These are phyloP conservation scores for Odontothrips loti DNA, from an alignment of 2,888 invertebrate genomes.

Conservation along the genomic window DNA sequence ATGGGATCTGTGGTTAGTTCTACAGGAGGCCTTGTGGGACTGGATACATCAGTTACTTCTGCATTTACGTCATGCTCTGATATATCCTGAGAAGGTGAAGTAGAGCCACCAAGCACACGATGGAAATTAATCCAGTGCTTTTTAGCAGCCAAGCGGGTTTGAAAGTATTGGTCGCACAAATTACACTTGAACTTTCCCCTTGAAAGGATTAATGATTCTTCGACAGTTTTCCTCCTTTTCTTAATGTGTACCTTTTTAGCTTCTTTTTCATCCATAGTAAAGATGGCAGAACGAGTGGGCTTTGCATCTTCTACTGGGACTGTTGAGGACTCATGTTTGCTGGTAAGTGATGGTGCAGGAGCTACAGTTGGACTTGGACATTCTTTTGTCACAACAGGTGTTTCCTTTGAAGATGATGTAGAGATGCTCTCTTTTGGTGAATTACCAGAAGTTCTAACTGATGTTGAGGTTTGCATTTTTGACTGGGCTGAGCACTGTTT, in stretches of 20 bases:
- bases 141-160: not conserved
- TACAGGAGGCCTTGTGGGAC: not conserved
- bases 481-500: not conserved
- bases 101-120: not conserved
- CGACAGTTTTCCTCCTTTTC: not conserved
- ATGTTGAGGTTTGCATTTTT: not conserved
- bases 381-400: not conserved
- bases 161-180: not conserved
- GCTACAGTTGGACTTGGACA: no score
- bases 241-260: not conserved
- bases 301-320: not conserved
- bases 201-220: not conserved
- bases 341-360: not conserved
- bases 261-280: not conserved
- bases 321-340: not conserved
- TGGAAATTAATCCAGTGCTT: conserved; percentile 6
- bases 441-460: not conserved
- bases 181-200: not conserved
- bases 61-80: not conserved
- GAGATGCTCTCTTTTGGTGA: not conserved
- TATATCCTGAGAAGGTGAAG: not conserved
- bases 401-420: not conserved
- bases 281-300: not conserved
- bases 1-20: not conserved
- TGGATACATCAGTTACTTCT: not conserved